phyloP scores from a whole-genome alignment of 2,113 vertebrate species.

The Silurus meridionalis region DNA sequence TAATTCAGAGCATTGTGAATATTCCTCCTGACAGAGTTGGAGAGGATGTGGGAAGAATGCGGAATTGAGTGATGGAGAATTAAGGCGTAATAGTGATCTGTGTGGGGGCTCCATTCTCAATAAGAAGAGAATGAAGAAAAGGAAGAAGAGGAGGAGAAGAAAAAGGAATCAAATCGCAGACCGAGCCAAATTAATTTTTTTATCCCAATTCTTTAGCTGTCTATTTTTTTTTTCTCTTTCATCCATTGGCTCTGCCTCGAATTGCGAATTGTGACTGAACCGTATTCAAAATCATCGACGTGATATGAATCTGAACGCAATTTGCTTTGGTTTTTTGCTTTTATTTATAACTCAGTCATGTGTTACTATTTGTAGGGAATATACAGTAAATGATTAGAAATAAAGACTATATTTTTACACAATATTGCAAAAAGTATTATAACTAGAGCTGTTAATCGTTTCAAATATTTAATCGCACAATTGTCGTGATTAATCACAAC shows the following conservation, averaged over 20 bases:
- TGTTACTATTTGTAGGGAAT: background rate
- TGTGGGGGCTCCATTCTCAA: conserved; percentile 12
- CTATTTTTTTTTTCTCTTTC: background rate
- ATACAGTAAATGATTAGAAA: background rate
- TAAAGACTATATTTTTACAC: too few species aligned
- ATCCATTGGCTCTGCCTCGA: background rate
- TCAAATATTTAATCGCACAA: too few species aligned
- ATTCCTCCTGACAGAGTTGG: background rate
- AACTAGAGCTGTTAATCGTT: too few species aligned
- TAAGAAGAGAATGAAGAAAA: background rate
- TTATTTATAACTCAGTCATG: background rate
- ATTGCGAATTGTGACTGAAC: conserved; percentile 1
- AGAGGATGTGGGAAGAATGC: background rate
- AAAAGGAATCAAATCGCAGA: conserved; percentile 3
- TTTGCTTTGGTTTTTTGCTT: conserved; percentile 9
- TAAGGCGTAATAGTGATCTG: conserved; percentile 23
- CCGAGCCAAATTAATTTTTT: background rate
- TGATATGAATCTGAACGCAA: conserved; percentile 14
- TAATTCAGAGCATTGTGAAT: conserved; percentile 18
- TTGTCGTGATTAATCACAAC: too few species aligned
- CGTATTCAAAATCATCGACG: background rate
- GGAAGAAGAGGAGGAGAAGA: too few species aligned
- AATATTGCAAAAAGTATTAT: too few species aligned
- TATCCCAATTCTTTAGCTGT: background rate
- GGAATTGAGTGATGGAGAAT: conserved; percentile 10